Percentiles rank a stretch among this genome's conserved stretches.
phyloP scores from a whole-genome alignment of 2,888 invertebrate species.

The Euspilapteryx auroguttella region DNA sequence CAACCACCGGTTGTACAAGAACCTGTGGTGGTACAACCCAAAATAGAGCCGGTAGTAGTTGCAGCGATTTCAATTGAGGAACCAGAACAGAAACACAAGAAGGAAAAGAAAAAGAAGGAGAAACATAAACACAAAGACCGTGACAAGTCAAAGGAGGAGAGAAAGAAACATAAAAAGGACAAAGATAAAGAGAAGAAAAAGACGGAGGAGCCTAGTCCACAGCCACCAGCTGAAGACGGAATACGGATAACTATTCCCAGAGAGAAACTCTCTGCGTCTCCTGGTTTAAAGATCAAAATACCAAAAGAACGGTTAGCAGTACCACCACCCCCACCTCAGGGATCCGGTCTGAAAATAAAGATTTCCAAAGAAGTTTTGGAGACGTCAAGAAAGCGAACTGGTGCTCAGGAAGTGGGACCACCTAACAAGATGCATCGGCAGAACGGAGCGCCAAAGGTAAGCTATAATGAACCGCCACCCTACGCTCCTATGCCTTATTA shows the following conservation, averaged over 20 bases:
- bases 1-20: constrained; percentile 13
- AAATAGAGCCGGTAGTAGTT: constrained; percentile 13
- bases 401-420: constrained; percentile 18
- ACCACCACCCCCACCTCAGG: constrained; percentile 33
- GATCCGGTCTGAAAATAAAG: constrained; percentile 72
- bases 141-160: constrained; percentile 71
- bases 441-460: constrained; percentile 46
- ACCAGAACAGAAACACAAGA: constrained; percentile 40
- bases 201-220: constrained; percentile 14
- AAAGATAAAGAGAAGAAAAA: constrained; percentile 46
- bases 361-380: constrained; percentile 76
- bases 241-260: constrained; percentile 44
- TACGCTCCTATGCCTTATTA: constrained; percentile 31
- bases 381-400: constrained; percentile 36
- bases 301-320: constrained; percentile 72
- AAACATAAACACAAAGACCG: constrained; percentile 80
- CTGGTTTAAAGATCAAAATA: constrained; percentile 79
- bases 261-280: constrained; percentile 37
- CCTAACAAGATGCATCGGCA: constrained; percentile 35
- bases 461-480: constrained; percentile 26
- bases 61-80: constrained; percentile 15
- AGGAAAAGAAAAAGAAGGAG: constrained; percentile 78
- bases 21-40: constrained; percentile 16
- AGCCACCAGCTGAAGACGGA: constrained; percentile 19
- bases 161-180: constrained; percentile 74